Conservation (phyloP, 2,113 vertebrate species). For the Saguinus imperator region DNA sequence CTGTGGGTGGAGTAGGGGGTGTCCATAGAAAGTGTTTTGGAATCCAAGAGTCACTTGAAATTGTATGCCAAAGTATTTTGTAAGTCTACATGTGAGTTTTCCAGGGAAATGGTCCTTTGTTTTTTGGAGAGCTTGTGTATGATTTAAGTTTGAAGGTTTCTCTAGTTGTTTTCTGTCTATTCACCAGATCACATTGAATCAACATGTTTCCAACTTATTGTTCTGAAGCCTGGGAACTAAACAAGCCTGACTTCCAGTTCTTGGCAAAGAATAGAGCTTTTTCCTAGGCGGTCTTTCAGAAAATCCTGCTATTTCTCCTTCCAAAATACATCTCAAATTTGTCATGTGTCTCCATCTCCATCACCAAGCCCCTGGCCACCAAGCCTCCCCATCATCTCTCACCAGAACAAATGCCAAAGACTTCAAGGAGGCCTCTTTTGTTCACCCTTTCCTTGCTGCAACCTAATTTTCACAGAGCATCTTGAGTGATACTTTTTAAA, state of each 20-base stretch:
- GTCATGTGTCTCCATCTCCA: not conserved
- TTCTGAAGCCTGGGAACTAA: not conserved
- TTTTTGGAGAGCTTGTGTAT: not conserved
- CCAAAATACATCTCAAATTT: not conserved
- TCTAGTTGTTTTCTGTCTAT: not conserved
- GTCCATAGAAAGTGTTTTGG: not conserved
- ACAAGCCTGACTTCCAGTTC: not conserved
- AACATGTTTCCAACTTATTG: not conserved
- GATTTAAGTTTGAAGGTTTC: not conserved
- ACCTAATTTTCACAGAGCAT: not conserved
- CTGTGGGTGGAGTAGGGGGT: fast-evolving
- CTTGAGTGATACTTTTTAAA: not conserved
- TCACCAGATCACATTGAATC: not conserved
- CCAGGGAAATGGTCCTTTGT: not conserved
- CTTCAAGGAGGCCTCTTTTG: not conserved
- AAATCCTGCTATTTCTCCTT: not conserved
- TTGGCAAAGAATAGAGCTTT: not conserved
- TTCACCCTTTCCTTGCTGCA: not conserved
- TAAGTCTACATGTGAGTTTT: not conserved
- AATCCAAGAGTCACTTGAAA: not conserved
- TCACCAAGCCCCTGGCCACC: not conserved
- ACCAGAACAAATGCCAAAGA: not conserved
- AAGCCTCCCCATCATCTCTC: not conserved
- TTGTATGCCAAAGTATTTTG: not conserved
- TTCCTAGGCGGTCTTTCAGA: not conserved